Base-by-base conservation (phyloP, 2,797 vertebrate genomes). In the Myotis daubentonii region DNA sequence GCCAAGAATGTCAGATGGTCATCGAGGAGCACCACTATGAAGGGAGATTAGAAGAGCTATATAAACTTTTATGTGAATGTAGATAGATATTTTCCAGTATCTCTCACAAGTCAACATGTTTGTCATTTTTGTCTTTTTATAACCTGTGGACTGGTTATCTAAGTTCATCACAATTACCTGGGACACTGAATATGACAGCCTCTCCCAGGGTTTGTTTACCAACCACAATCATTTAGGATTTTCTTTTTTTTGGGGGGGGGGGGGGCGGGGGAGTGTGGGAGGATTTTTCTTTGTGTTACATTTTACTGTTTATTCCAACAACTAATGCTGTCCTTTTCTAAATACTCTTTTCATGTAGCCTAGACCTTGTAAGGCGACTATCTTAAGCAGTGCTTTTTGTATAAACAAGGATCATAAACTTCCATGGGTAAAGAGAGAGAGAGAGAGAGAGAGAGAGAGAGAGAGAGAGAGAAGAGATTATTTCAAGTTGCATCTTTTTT, bases 1-100 rank as follows among this genome's bases (percentile, higher is more conserved):
- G 92, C 96, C 94, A 97, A 89, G 95, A 97, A 97, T 82, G 91
- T 97, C 94, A 94, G 94, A 93, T 94, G 94, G 86, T 80, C 96
- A 94, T 90, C 72, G 86, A 95, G 86, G 38, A 94, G 68, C 51
- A 70, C 22, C 79, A 91, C 55, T 75, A 41, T 66, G 72, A 87
- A 96, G 92, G 57, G 66, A 87, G 92, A 92, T 94, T 91, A 89
- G 83, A 92, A 93, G 8, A 90, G 49, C 70, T 92, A 30, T 15
- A 33, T 62, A 76, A 75, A 80, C 68, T 81, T 93, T 70, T 70
- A 22, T 66, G 16, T 53, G 33, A 87, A 53, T 2, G 6, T 51
- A 80, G 87, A 70, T 68, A 91, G 87, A 71, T 49, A 71, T 75
- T 95, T 93, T 53, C 78, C 30, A 30, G 30, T 55, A 81, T 78